Percentiles rank a stretch among this genome's conserved stretches.
These are phyloP conservation scores for Labia minor DNA, from an alignment of 2,888 invertebrate genomes.

Conservation along the genomic window DNA sequence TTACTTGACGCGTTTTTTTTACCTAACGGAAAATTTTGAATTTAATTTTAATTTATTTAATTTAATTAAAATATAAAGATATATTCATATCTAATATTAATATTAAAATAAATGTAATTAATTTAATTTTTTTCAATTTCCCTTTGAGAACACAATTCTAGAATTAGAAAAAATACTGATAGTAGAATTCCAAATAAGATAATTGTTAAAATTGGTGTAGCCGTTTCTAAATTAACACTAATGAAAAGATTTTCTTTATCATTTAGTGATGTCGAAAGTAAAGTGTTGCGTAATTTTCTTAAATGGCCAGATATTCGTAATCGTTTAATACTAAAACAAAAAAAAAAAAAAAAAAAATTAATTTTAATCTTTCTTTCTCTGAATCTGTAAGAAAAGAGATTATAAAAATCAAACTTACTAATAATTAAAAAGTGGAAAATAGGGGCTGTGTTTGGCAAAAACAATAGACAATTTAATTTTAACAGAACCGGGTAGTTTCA, in stretches of 20 bases:
- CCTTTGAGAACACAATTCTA: background rate
- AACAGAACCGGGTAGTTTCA: background rate
- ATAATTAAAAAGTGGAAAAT: constrained; percentile 19
- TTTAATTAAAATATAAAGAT: too few relatives aligned
- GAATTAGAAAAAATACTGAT: background rate
- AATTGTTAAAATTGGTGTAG: background rate
- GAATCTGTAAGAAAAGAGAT: background rate
- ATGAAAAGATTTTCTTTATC: background rate
- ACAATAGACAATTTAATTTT: constrained; percentile 16
- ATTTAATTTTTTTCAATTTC: too few relatives aligned
- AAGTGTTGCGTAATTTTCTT: background rate
- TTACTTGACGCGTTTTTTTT: too few relatives aligned
- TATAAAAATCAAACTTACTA: constrained; percentile 17
- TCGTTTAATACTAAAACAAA: background rate
- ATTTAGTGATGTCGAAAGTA: background rate
- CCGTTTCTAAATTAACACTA: background rate
- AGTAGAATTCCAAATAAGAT: background rate
- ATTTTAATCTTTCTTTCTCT: background rate
- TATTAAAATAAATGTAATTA: too few relatives aligned
- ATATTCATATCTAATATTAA: too few relatives aligned
- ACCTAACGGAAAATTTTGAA: too few relatives aligned
- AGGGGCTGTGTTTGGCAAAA: constrained; percentile 20
- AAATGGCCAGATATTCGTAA: background rate
- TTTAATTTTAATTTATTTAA: too few relatives aligned
- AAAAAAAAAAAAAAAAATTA: background rate